A percentile compares a stretch with the other conserved stretches of the same genome.
phyloP scores from a whole-genome alignment of 2,113 vertebrate genomes.

The human region GRCh38 chr7:10661001-10661500 shows the following conservation, averaged over 20 bases:
- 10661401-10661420: constrained; percentile 31
- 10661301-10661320: constrained; percentile 41
- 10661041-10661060: not conserved
- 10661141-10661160: not conserved
- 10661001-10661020: not conserved
- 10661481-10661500: not conserved
- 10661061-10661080: not conserved
- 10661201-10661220: constrained; percentile 14
- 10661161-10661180: not conserved
- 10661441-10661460: not conserved
- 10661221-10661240: constrained; percentile 23
- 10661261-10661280: not conserved
- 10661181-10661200: not conserved
- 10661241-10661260: constrained; percentile 30
- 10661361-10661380: constrained; percentile 27
- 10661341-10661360: constrained; percentile 49
- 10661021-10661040: not conserved
- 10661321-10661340: constrained; percentile 54
- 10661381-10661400: constrained; percentile 9
- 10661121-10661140: not conserved
- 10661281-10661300: constrained; percentile 47
- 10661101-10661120: not conserved
- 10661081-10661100: not conserved
- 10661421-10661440: not conserved
- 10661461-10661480: not conserved